phyloP scores from a whole-genome alignment of 2,797 vertebrate species.

The Hippoglossus hippoglossus region DNA sequence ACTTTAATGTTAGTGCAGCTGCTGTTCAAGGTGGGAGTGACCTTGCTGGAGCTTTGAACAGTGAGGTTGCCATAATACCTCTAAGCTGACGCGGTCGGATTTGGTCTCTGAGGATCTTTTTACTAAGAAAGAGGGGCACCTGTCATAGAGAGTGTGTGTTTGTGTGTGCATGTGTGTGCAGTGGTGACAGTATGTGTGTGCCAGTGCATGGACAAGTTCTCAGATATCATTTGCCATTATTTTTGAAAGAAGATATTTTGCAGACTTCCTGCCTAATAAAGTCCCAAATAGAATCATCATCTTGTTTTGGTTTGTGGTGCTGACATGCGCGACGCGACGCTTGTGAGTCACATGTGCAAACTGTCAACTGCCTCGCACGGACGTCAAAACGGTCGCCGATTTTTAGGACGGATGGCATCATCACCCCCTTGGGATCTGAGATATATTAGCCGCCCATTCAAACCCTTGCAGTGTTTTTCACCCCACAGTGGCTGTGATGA shows the following conservation, averaged over 20 bases:
- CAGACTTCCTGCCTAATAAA: background rate
- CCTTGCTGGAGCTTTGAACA: slow-evolving; percentile 30
- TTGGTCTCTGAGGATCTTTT: slow-evolving; percentile 43
- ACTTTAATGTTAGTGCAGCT: slow-evolving; percentile 43
- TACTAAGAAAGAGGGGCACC: slow-evolving; percentile 38
- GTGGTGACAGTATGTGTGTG: background rate
- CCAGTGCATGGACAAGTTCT: slow-evolving; percentile 2
- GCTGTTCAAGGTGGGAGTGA: slow-evolving; percentile 36
- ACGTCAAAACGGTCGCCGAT: slow-evolving; percentile 41
- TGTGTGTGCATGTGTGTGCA: background rate
- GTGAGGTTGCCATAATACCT: slow-evolving; percentile 28
- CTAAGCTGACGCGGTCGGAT: slow-evolving; percentile 33
- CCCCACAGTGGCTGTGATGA: slow-evolving; percentile 47
- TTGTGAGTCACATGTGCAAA: slow-evolving; percentile 43
- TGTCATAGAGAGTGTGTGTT: slow-evolving; percentile 20
- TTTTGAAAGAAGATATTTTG: background rate
- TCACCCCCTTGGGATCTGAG: slow-evolving; percentile 30
- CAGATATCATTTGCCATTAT: background rate
- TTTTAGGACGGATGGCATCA: slow-evolving; percentile 51
- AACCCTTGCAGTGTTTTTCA: slow-evolving; percentile 46
- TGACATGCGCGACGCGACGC: slow-evolving; percentile 16
- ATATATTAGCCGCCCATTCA: slow-evolving; percentile 54
- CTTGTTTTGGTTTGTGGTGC: slow-evolving; percentile 14
- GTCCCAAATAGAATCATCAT: background rate
- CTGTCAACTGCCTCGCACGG: slow-evolving; percentile 40